These are phyloP conservation scores for Aphelocoma coerulescens DNA, from an alignment of 2,113 vertebrate genomes.

Conservation along the genomic window DNA sequence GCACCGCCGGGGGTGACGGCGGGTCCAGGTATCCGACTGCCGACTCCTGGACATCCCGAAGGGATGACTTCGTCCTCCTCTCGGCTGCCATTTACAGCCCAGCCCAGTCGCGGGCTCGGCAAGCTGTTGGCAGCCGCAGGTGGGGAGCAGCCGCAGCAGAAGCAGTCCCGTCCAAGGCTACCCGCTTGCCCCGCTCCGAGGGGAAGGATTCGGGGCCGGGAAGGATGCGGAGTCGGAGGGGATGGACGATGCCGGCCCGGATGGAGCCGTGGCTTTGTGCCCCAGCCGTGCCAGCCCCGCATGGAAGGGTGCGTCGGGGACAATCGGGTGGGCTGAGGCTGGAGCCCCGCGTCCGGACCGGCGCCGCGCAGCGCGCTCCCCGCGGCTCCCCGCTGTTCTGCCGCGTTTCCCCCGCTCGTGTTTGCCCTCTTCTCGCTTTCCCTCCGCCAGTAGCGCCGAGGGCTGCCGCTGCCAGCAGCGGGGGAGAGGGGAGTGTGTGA, in stretches of 20 bases:
- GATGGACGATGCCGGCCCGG: neutral
- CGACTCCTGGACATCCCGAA: neutral
- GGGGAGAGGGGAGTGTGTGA: neutral
- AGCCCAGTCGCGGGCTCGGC: neutral
- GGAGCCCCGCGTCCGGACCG: neutral
- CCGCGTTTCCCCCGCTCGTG: rapidly evolving
- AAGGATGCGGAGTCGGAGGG: neutral
- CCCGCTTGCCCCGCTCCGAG: neutral
- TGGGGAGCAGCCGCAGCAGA: neutral
- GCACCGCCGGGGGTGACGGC: rapidly evolving
- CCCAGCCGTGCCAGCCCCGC: neutral
- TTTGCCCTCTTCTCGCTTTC: neutral
- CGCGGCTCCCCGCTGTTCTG: too few species aligned
- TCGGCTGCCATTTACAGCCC: neutral
- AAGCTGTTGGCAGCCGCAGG: neutral
- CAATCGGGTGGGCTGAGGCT: neutral
- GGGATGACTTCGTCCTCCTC: neutral
- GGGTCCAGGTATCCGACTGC: too few species aligned
- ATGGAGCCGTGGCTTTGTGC: neutral
- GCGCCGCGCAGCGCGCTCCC: neutral
- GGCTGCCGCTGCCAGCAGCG: neutral
- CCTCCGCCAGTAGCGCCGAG: neutral
- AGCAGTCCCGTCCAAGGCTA: neutral
- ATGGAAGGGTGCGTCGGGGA: neutral
- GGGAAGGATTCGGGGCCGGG: too few species aligned